These are phyloP conservation scores for Thamnophis elegans DNA, from an alignment of 2,797 vertebrate species.

Conservation along the genomic window DNA sequence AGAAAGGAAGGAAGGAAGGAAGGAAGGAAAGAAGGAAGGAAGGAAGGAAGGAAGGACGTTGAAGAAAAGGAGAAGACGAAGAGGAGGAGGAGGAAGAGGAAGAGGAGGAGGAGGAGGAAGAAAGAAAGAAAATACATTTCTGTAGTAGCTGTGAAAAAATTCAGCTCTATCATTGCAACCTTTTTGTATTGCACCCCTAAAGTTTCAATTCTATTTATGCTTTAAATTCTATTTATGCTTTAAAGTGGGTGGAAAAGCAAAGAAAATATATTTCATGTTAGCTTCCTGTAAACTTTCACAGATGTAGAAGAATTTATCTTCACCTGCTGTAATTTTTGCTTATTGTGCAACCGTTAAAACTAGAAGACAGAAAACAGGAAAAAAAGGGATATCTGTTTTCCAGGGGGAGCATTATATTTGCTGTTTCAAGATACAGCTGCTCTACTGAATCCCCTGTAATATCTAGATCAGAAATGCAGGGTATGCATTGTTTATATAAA, in stretches of 20 bases:
- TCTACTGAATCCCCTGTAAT: neutral
- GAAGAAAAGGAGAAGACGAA: fast-evolving
- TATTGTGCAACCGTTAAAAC: neutral
- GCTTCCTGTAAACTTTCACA: neutral
- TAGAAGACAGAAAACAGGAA: neutral
- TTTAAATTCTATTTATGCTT: neutral
- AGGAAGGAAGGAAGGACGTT: neutral
- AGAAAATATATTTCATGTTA: neutral
- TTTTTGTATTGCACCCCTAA: neutral
- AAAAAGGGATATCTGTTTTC: too few relatives aligned
- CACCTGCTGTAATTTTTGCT: neutral
- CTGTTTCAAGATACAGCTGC: neutral
- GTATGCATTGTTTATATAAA: neutral
- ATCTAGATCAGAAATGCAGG: neutral
- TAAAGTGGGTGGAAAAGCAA: neutral
- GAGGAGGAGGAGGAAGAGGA: neutral
- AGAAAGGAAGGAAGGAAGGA: neutral
- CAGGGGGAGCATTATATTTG: neutral
- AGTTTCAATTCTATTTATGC: neutral
- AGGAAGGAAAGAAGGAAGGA: neutral
- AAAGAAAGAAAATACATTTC: neutral
- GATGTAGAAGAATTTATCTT: neutral
- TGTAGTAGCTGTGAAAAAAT: neutral
- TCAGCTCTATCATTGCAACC: neutral
- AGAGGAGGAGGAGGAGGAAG: too few relatives aligned